Evolutionary conservation across 2,797 vertebrate species (phyloP), one percentile per base, ranked within the genome.

Genomic region (Numenius phaeopus): DNA sequence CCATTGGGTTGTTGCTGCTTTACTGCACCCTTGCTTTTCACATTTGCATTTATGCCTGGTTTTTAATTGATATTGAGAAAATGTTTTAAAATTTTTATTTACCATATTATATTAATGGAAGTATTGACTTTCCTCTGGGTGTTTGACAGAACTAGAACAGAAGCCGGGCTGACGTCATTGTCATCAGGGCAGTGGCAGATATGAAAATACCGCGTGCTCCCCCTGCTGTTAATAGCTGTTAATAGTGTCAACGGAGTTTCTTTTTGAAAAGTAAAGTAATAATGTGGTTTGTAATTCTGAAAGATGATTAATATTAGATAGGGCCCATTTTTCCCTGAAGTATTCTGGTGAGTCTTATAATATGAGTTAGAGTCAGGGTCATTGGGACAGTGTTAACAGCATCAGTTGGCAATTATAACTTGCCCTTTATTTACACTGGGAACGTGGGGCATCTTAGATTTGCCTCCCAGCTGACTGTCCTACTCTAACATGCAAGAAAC

Each of bases 191-290:
- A 8, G 44, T 66, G 88, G 80, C 77, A 50, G 76, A 27, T 49
- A 5, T 2, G 83, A 24, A 26, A 90, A 40, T 55, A 44, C 81
- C 47, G 1, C 76, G 92, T 97, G 97, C 96, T 97, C 97, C 97
- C 92, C 86, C 96, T 97, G 95, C 97, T 97, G 97, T 94, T 83
- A 66, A 7, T 17, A 80, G 57, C 90, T 40, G 54, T 23, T 47
- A 30, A 32, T 12, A 32, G 3, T 4, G 0, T 26, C 13, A 15
- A 4, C 4, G 1, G 46, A 26, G 30, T 29, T 61, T 46, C 75
- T 21, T 18, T 32, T 37, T 44, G 34, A 39, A 46, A 83, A 85
- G 39, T 32, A 13, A 42, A 83, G 20, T 5, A n/a, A 7, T 52
- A 5, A 24, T 4, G 30, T 32, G 19, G 4, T 11, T 67, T 14